Conservation (phyloP, 1,140 invertebrate species). For the Drosophila virilis region DNA sequence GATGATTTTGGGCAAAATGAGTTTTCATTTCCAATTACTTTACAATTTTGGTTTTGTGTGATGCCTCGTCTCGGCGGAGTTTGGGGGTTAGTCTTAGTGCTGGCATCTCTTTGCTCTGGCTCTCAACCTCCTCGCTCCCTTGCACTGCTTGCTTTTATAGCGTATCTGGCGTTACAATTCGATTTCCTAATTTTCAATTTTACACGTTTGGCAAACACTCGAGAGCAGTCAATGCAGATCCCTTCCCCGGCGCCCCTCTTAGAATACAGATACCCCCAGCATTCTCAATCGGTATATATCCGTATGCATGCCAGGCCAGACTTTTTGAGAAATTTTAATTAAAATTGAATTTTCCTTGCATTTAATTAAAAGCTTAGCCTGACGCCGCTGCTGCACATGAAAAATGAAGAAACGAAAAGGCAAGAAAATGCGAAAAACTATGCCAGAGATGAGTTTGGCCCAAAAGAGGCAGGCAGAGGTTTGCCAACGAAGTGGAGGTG, state of each 20-base stretch:
- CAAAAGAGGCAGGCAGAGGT: neutral
- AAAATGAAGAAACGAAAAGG: conserved; percentile 57
- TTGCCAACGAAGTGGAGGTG: neutral
- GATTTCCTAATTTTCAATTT: conserved; percentile 83
- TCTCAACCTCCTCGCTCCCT: neutral
- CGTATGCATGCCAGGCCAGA: conserved; percentile 62
- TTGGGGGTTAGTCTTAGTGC: conserved; percentile 9
- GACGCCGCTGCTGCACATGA: conserved; percentile 47
- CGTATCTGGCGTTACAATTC: conserved; percentile 63
- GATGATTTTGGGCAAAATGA: conserved; percentile 65
- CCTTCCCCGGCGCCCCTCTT: neutral
- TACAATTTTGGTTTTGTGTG: conserved; percentile 74
- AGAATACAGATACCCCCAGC: conserved; percentile 5
- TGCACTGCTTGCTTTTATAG: conserved; percentile 4
- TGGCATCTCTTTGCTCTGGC: conserved; percentile 12
- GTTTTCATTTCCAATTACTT: conserved; percentile 81
- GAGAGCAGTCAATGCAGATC: conserved; percentile 35
- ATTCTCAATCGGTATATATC: conserved; percentile 51
- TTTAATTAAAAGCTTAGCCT: conserved; percentile 81
- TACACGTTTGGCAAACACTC: conserved; percentile 81
- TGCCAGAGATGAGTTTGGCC: conserved; percentile 41
- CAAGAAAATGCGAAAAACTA: conserved; percentile 68
- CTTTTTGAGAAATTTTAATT: conserved; percentile 81
- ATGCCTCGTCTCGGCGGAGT: conserved; percentile 5
- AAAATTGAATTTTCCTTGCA: conserved; percentile 82